Conservation (phyloP, 2,113 vertebrate species). For the Phalacrocorax brasilianus region DNA sequence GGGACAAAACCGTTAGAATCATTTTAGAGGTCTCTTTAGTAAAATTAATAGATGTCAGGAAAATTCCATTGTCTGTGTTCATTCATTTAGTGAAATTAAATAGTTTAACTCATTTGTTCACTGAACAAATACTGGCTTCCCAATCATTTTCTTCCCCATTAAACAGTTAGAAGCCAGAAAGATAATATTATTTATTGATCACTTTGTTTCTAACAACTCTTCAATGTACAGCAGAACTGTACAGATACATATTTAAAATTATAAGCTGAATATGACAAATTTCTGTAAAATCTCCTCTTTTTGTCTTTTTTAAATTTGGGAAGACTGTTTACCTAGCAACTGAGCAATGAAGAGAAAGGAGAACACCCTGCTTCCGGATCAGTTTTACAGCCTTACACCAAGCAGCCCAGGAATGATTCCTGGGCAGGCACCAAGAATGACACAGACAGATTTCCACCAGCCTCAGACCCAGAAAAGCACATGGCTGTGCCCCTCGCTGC, state of each 20-base stretch:
- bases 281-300: background rate
- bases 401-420: background rate
- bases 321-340: background rate
- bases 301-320: background rate
- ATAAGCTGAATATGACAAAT: background rate
- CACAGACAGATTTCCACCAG: background rate
- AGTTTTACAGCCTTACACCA: background rate
- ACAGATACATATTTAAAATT: background rate
- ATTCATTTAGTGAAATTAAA: slow-evolving; percentile 45
- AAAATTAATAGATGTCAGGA: slow-evolving; percentile 31
- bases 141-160: slow-evolving; percentile 13
- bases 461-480: background rate
- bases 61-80: background rate
- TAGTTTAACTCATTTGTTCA: slow-evolving; percentile 21
- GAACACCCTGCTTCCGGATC: background rate
- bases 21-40: background rate
- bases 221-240: background rate
- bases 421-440: background rate
- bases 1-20: background rate
- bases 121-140: slow-evolving; percentile 2
- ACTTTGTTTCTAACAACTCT: background rate
- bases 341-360: background rate
- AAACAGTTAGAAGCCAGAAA: background rate
- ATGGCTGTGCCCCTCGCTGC: accelerated
- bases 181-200: background rate